phyloP scores from a whole-genome alignment of 2,888 invertebrate genomes.

The Lepidocyrtinus sp. region DNA sequence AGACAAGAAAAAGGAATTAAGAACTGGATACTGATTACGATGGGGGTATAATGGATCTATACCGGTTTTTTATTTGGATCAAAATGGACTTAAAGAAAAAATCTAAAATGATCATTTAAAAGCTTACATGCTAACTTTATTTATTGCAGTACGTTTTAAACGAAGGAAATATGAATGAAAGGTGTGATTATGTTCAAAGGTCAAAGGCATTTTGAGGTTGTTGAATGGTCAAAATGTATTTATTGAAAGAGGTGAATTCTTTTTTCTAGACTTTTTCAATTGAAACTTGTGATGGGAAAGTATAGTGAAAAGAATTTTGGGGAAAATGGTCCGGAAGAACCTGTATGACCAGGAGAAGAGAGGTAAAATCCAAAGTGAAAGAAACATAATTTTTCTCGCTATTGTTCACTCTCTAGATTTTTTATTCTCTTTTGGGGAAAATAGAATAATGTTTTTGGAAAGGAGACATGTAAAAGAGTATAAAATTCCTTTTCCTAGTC shows the following conservation, averaged over 20 bases:
- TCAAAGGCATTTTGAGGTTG: background rate
- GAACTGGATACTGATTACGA: constrained; percentile 52
- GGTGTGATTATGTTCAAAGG: background rate
- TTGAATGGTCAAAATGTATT: background rate
- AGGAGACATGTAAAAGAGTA: constrained; percentile 3
- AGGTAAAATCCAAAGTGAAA: background rate
- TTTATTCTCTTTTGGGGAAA: background rate
- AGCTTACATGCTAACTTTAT: too few relatives aligned
- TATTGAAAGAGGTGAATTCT: background rate
- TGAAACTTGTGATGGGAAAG: background rate
- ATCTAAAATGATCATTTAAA: constrained; percentile 25
- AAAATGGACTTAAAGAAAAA: constrained; percentile 18
- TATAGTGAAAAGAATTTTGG: background rate
- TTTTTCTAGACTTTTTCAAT: background rate
- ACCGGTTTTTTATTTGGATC: constrained; percentile 1
- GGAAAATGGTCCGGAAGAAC: constrained; percentile 16
- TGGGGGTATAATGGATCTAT: too few relatives aligned
- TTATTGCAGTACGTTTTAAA: too few relatives aligned
- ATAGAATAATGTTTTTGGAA: constrained; percentile 6
- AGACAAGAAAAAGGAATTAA: constrained; percentile 22
- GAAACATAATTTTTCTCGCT: background rate
- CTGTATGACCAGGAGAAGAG: background rate
- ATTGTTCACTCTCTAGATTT: too few relatives aligned
- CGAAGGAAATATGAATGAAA: too few relatives aligned
- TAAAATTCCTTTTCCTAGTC: constrained; percentile 24